phyloP scores from a whole-genome alignment of 1,140 invertebrate genomes.

The Zaprionus vittiger region DNA sequence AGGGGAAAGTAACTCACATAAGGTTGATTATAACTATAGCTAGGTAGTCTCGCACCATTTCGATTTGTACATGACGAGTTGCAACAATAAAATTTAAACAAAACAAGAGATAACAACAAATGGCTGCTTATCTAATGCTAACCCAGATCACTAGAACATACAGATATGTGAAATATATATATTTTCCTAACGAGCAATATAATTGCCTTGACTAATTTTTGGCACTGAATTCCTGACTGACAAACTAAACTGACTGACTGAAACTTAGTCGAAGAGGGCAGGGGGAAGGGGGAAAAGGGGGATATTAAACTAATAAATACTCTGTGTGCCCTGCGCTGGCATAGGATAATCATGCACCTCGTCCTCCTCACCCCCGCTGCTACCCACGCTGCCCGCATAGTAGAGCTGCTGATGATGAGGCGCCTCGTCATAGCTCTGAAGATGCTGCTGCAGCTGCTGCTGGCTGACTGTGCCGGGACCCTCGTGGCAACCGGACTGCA shows the following conservation, averaged over 20 bases:
- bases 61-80: conserved; percentile 60
- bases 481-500: conserved; percentile 92
- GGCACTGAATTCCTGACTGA: conserved; percentile 71
- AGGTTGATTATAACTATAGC: background rate
- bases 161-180: conserved; percentile 22
- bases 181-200: conserved; percentile 69
- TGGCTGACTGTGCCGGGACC: conserved; percentile 56
- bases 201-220: conserved; percentile 81
- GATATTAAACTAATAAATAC: conserved; percentile 47
- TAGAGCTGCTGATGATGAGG: conserved; percentile 44
- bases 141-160: conserved; percentile 10
- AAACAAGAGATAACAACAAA: conserved; percentile 54
- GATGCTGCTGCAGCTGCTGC: conserved; percentile 71
- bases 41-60: conserved; percentile 58
- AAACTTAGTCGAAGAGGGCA: background rate
- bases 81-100: conserved; percentile 65
- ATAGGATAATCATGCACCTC: conserved; percentile 54
- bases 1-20: background rate
- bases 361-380: conserved; percentile 72
- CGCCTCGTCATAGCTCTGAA: conserved; percentile 64
- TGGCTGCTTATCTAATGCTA: conserved; percentile 20
- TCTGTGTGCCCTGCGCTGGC: conserved; percentile 21
- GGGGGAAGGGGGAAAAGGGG: too few relatives aligned
- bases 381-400: conserved; percentile 74
- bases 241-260: conserved; percentile 34